These are phyloP conservation scores for Sitta carolinensis DNA, from an alignment of 2,797 vertebrate genomes.

Conservation along the genomic window DNA sequence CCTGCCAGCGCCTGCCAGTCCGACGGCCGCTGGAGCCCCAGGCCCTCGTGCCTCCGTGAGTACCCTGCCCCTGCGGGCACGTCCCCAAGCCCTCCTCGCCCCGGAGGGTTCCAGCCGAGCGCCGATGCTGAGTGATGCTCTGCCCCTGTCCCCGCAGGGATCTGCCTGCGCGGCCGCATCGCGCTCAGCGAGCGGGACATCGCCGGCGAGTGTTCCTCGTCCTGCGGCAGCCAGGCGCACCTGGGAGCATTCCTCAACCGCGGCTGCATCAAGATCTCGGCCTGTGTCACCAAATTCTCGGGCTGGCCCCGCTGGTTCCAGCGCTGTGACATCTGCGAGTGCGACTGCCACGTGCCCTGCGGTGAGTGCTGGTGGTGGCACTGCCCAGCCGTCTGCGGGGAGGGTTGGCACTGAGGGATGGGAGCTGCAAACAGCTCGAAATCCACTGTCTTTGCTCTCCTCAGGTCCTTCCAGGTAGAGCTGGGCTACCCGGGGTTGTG, in stretches of 20 bases:
- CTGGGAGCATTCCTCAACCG: conserved; percentile 66
- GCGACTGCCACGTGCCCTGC: conserved; percentile 82
- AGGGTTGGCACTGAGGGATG: not conserved
- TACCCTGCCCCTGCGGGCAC: not conserved
- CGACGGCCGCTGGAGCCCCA: conserved; percentile 80
- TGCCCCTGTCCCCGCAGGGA: conserved; percentile 63
- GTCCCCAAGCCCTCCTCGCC: accelerated
- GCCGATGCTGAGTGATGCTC: not conserved
- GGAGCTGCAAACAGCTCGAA: not conserved
- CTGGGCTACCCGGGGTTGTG: not conserved
- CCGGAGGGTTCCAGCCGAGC: not conserved
- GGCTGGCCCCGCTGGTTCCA: conserved; percentile 85
- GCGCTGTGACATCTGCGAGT: conserved; percentile 80
- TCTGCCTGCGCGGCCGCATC: conserved; percentile 78
- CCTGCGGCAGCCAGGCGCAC: conserved; percentile 76
- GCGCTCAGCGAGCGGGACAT: conserved; percentile 81
- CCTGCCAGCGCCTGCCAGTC: conserved; percentile 77
- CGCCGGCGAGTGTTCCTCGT: conserved; percentile 77
- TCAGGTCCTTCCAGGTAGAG: conserved; percentile 19
- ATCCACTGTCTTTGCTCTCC: not conserved
- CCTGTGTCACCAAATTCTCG: conserved; percentile 77
- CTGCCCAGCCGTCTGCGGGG: accelerated
- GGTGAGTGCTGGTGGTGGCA: not conserved
- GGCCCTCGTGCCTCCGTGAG: conserved; percentile 83
- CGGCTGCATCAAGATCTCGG: conserved; percentile 78